A percentile compares a stretch with the other conserved stretches of the same genome.
Conservation (phyloP, 64 coral and sea anemone genomes). For the Dendronephthya gigantea region DNA sequence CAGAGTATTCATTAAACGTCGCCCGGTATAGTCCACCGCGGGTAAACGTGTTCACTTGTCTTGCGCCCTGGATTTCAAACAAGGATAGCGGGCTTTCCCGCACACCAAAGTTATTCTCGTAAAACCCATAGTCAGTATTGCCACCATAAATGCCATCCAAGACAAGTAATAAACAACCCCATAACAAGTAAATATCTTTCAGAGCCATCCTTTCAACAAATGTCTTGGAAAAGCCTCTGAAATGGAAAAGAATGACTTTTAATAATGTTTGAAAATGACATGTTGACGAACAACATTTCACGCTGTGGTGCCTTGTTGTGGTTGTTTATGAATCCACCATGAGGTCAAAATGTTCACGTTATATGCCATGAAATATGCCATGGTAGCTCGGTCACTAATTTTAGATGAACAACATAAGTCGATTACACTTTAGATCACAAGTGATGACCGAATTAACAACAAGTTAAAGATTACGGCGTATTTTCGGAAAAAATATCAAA, state of each 20-base stretch:
- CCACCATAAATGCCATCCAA: background rate
- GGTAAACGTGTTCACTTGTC: conserved; percentile 52
- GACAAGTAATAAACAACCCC: background rate
- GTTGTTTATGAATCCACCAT: background rate
- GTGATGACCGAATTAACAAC: background rate
- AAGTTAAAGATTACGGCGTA: background rate
- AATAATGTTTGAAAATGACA: background rate
- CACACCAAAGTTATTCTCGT: background rate
- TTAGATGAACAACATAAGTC: too few relatives aligned
- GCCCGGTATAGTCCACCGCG: conserved; percentile 79
- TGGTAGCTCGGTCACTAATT: too few relatives aligned
- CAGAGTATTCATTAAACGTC: conserved; percentile 50
- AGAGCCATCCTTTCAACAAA: background rate
- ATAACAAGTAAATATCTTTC: background rate
- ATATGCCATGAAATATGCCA: background rate
- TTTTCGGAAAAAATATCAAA: background rate
- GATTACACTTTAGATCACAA: background rate
- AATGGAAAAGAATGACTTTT: background rate
- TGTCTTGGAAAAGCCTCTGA: background rate
- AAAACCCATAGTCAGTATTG: background rate
- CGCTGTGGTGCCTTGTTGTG: background rate
- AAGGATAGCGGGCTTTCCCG: background rate
- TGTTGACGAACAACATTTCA: background rate
- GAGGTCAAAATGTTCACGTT: background rate
- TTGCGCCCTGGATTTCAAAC: background rate